These are phyloP conservation scores for Triops longicaudatus DNA, from an alignment of 1,140 invertebrate species.

Conservation along the genomic window DNA sequence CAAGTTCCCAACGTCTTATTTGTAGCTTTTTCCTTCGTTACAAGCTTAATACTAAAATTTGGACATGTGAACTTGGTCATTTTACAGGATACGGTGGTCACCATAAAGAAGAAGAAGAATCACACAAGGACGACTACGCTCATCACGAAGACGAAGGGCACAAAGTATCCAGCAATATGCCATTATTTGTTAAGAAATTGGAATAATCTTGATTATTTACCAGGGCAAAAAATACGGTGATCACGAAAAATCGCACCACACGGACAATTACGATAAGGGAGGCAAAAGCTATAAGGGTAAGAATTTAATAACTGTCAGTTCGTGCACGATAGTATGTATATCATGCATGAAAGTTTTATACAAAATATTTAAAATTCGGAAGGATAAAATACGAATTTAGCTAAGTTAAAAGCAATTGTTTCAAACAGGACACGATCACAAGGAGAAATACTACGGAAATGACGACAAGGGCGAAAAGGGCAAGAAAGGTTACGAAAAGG, in stretches of 20 bases:
- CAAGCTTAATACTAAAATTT: background rate
- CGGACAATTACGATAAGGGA: slow-evolving; percentile 27
- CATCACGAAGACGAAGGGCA: background rate
- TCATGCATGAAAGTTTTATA: background rate
- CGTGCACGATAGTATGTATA: background rate
- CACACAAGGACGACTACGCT: background rate
- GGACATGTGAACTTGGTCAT: background rate
- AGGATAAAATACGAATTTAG: no score
- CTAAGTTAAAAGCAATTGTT: no score
- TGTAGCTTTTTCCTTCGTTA: background rate
- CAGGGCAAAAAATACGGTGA: slow-evolving; percentile 29
- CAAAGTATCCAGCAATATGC: background rate
- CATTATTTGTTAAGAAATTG: background rate
- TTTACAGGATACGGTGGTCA: background rate
- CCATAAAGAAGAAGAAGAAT: background rate
- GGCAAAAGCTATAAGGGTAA: slow-evolving; percentile 29
- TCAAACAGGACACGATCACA: background rate
- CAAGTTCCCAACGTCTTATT: background rate
- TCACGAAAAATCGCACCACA: slow-evolving; percentile 29
- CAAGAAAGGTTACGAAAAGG: slow-evolving; percentile 26
- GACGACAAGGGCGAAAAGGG: slow-evolving; percentile 30
- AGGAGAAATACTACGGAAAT: slow-evolving; percentile 28
- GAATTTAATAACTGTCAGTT: no score
- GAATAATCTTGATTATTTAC: slow-evolving; percentile 9
- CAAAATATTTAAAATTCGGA: background rate